phyloP scores from a whole-genome alignment of 2,888 invertebrate genomes.

The Tetanocera ferruginea region DNA sequence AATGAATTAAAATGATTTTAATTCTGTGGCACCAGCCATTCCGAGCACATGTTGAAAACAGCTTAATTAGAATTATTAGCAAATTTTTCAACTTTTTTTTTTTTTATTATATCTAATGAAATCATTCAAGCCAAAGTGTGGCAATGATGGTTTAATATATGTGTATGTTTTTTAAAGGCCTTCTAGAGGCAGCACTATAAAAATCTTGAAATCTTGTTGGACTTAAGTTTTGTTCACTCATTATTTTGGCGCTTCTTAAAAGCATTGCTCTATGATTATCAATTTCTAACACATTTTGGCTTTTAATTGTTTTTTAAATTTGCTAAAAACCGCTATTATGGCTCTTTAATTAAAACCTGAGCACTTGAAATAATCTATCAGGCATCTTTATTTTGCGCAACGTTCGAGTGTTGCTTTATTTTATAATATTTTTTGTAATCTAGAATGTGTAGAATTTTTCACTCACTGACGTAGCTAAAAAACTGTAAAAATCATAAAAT shows the following conservation, averaged over 20 bases:
- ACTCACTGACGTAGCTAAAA: background rate
- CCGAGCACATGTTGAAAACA: conserved; percentile 7
- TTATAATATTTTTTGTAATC: background rate
- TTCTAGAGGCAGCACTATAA: background rate
- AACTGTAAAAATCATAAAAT: no score
- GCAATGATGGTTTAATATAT: background rate
- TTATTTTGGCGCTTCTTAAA: background rate
- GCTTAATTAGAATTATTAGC: conserved; percentile 10
- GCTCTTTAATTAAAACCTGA: background rate
- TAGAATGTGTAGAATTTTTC: background rate
- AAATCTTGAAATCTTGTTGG: background rate
- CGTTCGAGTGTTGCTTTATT: background rate
- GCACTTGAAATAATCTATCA: conserved; percentile 11
- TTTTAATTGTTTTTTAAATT: conserved; percentile 13
- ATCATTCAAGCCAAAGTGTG: background rate
- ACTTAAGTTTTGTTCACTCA: background rate
- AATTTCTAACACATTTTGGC: conserved; percentile 10
- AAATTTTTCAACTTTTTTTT: background rate
- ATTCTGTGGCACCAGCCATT: background rate
- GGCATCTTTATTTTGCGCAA: background rate
- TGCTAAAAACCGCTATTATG: background rate
- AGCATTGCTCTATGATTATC: background rate
- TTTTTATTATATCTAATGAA: background rate
- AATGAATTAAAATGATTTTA: conserved; percentile 10
- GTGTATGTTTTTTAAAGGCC: background rate